A percentile compares a stretch with the other conserved stretches of the same genome.
phyloP scores from a whole-genome alignment of 2,113 vertebrate genomes.

The Gobius niger region DNA sequence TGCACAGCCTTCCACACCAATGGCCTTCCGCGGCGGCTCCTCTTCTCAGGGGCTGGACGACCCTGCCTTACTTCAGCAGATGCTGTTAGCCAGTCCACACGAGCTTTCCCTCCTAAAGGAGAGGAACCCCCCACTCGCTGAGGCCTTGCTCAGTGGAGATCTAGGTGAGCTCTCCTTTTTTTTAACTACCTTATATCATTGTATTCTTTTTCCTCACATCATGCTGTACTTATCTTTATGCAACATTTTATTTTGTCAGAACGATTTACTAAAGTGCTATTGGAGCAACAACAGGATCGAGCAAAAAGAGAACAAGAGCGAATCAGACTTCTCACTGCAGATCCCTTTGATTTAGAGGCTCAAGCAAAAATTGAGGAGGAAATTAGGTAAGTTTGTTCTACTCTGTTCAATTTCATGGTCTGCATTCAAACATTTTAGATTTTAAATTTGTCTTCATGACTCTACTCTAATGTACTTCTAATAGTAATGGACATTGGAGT shows the following conservation, averaged over 20 bases:
- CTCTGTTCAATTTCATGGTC: background rate
- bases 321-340: slow-evolving; percentile 92
- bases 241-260: slow-evolving; percentile 70
- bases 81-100: slow-evolving; percentile 93
- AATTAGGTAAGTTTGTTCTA: slow-evolving; percentile 82
- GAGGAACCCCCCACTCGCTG: slow-evolving; percentile 91
- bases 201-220: background rate
- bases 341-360: slow-evolving; percentile 97
- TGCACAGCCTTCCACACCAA: slow-evolving; percentile 56
- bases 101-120: slow-evolving; percentile 97
- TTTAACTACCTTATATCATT: background rate
- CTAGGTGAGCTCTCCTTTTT: slow-evolving; percentile 77
- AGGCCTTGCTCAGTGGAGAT: slow-evolving; percentile 95
- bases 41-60: slow-evolving; percentile 92
- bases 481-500: too few relatives aligned
- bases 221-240: background rate
- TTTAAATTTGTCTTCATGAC: too few relatives aligned
- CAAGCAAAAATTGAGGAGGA: slow-evolving; percentile 99
- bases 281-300: slow-evolving; percentile 95
- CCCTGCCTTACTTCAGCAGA: slow-evolving; percentile 89
- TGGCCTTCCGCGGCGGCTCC: slow-evolving; percentile 53
- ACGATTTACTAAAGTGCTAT: slow-evolving; percentile 90
- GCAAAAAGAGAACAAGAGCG: slow-evolving; percentile 92
- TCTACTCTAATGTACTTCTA: too few relatives aligned
- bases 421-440: background rate